Evolutionary conservation across 2,113 vertebrate species (phyloP).

Genomic region (Hystrix cristata): DNA sequence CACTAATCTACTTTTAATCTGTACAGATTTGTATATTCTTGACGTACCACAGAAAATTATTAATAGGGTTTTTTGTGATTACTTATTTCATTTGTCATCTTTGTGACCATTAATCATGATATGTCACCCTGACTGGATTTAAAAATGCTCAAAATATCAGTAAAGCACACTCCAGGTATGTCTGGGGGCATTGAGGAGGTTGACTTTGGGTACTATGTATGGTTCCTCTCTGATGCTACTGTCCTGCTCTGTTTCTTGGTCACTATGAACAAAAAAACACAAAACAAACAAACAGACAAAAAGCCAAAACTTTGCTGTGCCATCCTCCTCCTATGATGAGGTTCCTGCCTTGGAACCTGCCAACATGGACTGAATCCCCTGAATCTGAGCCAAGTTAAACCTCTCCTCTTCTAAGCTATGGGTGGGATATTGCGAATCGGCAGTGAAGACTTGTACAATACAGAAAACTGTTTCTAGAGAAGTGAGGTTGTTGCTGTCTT

Average conservation of each 20-base stretch:
- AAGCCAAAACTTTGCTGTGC: neutral
- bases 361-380: neutral
- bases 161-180: neutral
- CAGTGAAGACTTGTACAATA: neutral
- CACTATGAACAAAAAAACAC: neutral
- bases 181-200: neutral
- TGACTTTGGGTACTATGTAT: neutral
- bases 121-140: neutral
- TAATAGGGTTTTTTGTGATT: neutral
- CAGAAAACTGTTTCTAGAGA: neutral
- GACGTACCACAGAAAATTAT: neutral
- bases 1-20: neutral
- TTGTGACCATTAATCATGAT: neutral
- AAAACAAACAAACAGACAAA: no score
- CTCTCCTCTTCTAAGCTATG: neutral
- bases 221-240: neutral
- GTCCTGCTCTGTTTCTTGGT: neutral
- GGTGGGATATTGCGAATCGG: neutral
- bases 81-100: neutral
- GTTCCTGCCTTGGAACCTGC: neutral
- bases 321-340: neutral
- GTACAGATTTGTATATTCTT: neutral
- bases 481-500: neutral
- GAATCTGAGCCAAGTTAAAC: neutral
- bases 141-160: neutral